Evolutionary conservation across 2,113 vertebrate species (phyloP), one percentile per base, ranked within the genome.

Genomic region (Dolichallabes microphthalmus): DNA sequence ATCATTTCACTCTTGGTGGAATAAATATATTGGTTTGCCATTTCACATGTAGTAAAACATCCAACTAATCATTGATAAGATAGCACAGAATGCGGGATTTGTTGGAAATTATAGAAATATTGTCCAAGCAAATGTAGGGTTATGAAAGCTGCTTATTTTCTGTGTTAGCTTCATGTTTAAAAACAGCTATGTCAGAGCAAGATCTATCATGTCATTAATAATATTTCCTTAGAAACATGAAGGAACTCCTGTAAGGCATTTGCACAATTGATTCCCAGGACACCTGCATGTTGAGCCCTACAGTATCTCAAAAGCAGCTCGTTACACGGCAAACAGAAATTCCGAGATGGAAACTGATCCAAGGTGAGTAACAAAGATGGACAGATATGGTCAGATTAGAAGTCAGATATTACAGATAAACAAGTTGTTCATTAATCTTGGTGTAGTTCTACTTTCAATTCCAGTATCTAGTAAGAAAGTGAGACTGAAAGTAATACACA

Each of bases 401-500:
- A 45, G 45, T 61, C 35, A 20, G 39, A 19, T 0, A n/a, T 58
- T 27, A 45, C 12, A 58, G 35, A 60, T 35, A 10, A 73, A 12
- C 13, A 53, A 55, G n/a, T 27, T 0, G 2, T 61, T 80, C 32
- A 80, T 63, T 79, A 77, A 83, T 19, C 30, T 19, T 0, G 11
- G 3, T 39, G 0, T 53, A 5, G n/a, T 85, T 85, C 35, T 22
- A 27, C 53, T 87, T 77, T 78, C 83, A 35, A 25, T 78, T 39
- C 11, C 2, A 19, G 66, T 53, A 27, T 4, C 8, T 9, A 69
- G 27, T 32, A 15, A 11, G 12, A 66, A 55, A 71, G 25, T 57
- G 35, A 57, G n/a, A 57, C n/a, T 61, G 35, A 55, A 39, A 60
- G 52, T 35, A 4, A 61, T 45, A 32, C 5, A 80, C 8, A 30